Conservation (phyloP, 1,140 invertebrate genomes). For the Laupala kohalensis region DNA sequence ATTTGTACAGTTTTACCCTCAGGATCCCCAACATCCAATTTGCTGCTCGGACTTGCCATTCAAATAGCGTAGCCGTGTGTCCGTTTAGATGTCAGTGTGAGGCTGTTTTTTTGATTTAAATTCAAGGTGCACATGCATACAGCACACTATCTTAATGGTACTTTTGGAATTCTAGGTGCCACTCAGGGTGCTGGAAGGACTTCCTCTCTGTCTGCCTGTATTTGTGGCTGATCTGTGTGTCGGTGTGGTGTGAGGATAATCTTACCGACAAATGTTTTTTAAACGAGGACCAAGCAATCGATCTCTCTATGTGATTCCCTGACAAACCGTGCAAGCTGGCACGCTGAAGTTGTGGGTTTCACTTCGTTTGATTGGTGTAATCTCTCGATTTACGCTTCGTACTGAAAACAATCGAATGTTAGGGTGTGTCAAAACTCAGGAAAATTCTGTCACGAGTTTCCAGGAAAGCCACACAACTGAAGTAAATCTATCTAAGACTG, state of each 20-base stretch:
- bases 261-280: constrained; percentile 10
- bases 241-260: constrained; percentile 17
- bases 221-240: constrained; percentile 17
- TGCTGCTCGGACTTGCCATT: constrained; percentile 15
- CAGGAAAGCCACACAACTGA: constrained; percentile 16
- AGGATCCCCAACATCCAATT: constrained; percentile 1
- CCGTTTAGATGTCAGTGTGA: constrained; percentile 17
- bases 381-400: constrained; percentile 13
- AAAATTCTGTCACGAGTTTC: constrained; percentile 16
- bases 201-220: constrained; percentile 10
- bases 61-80: constrained; percentile 15
- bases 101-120: constrained; percentile 12
- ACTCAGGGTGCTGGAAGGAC: constrained; percentile 2
- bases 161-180: constrained; percentile 9
- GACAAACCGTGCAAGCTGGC: constrained; percentile 1
- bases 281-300: constrained; percentile 18
- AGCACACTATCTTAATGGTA: constrained; percentile 17
- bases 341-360: constrained; percentile 12
- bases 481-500: constrained; percentile 16
- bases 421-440: constrained; percentile 16
- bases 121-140: constrained; percentile 16
- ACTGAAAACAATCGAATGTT: constrained; percentile 14
- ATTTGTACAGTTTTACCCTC: constrained; percentile 6
- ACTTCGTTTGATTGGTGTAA: constrained; percentile 17
- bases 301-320: constrained; percentile 6